Conservation (phyloP, 53 echinoderm and acorn worm species). For the Crossaster papposus region DNA sequence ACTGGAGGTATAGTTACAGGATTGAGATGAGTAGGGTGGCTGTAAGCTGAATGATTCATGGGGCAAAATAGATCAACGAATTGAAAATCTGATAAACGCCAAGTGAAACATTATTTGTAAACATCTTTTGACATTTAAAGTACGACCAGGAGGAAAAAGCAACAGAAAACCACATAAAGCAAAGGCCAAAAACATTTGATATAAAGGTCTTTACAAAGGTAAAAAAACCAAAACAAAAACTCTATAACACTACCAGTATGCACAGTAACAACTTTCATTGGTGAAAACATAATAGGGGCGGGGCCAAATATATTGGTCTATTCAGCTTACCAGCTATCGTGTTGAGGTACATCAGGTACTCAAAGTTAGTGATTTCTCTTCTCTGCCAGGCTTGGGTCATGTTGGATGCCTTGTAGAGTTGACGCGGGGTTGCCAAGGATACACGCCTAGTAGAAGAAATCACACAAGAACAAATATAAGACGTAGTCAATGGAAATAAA, state of each 20-base stretch:
- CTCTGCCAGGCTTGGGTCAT: conserved; percentile 99
- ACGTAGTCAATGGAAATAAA: too few species aligned
- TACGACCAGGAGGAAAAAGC: too few species aligned
- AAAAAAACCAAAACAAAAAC: too few species aligned
- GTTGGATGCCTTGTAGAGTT: conserved; percentile 98
- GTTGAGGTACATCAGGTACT: conserved; percentile 99
- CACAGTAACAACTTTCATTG: too few species aligned
- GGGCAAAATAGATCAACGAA: background rate
- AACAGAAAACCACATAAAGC: too few species aligned
- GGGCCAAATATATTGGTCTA: too few species aligned
- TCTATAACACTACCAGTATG: too few species aligned
- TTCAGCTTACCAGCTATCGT: conserved; percentile 86
- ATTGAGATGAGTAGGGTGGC: background rate
- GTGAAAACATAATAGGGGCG: too few species aligned
- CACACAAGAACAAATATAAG: too few species aligned
- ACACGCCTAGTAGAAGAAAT: conserved; percentile 71
- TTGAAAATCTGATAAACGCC: background rate
- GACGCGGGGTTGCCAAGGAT: conserved; percentile 91
- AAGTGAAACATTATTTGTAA: too few species aligned
- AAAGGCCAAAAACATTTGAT: background rate
- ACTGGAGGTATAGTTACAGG: background rate
- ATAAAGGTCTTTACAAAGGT: background rate
- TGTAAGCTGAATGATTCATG: background rate
- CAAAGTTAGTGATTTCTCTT: conserved; percentile 98
- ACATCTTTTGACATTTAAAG: too few species aligned